Percentiles rank a stretch among this genome's conserved stretches.
phyloP scores from a whole-genome alignment of 2,113 vertebrate species.

The Equus przewalskii region DNA sequence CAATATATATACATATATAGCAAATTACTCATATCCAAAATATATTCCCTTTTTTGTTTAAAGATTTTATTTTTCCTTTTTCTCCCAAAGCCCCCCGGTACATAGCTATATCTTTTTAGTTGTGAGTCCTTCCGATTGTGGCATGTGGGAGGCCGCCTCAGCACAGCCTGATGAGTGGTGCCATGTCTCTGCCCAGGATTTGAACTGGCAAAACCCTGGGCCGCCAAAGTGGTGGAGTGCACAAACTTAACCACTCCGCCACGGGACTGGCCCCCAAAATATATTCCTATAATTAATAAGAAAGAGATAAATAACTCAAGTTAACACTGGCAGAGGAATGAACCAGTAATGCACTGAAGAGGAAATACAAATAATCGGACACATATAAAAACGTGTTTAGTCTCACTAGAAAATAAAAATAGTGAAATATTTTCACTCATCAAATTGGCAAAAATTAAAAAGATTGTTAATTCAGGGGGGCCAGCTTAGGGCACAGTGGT shows the following conservation, averaged over 20 bases:
- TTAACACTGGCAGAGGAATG: background rate
- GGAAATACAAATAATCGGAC: background rate
- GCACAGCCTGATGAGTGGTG: no score
- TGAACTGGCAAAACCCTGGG: no score
- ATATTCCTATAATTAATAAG: background rate
- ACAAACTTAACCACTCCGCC: no score
- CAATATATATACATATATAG: background rate
- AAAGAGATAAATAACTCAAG: background rate
- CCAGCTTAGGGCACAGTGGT: no score
- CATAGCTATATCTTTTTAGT: no score
- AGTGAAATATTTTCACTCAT: background rate
- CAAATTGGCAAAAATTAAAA: background rate
- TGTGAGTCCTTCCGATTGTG: no score
- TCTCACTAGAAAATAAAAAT: background rate
- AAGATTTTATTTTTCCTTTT: no score
- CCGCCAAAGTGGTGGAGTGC: no score
- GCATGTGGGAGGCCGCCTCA: no score
- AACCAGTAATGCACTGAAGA: background rate
- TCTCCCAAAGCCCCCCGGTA: no score
- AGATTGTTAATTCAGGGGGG: background rate
- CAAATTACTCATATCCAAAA: background rate
- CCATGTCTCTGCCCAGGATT: no score
- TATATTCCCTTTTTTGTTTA: background rate
- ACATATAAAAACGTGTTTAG: background rate
- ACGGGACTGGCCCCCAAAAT: background rate